Evolutionary conservation across 1,140 invertebrate genomes (phyloP), one percentile per base, ranked within the genome.

Genomic region (Drepana arcuata): DNA sequence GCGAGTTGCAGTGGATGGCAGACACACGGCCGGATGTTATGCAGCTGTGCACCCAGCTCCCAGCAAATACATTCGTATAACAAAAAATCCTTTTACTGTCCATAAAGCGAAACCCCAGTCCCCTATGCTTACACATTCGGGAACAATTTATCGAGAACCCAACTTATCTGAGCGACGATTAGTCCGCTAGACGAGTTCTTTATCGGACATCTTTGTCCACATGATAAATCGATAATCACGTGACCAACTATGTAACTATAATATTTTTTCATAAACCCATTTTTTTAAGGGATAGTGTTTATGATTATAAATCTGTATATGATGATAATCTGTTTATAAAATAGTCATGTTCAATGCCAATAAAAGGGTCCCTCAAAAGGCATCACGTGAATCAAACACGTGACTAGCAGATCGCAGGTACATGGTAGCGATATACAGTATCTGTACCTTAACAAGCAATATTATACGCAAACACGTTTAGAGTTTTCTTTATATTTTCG

Each of bases 21-120:
- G 34, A 34, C 6, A 29, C 9, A 9, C 27, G 11, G 14, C 34
- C 34, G 34, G 34, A 36, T 36, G 34, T 36, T 26, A n/a, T 36
- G 24, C 34, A 36, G 45, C 50, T 54, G 50, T 49, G 46, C 35
- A 40, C 34, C 45, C 39, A 42, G 37, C 33, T 15, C 32, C 34
- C 29, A 39, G 14, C 11, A 5, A 24, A 32, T 10, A 30, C 28
- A 7, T 25, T 31, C 32, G 28, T 37, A 15, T 16, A 31, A 31
- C 30, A 29, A 48, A 42, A 41, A 35, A 32, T 40, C 26, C 27
- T 18, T 29, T 16, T 31, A 31, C 29, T 16, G 18, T 30, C 16
- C 28, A 25, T 14, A 23, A 7, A 26, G 15, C 18, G 18, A 14
- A 11, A 10, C 34, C 11, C 25, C 13, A 9, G 25, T 7, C n/a